Evolutionary conservation across 2,113 vertebrate species (phyloP).

Genomic region (Lepisosteus osseus): DNA sequence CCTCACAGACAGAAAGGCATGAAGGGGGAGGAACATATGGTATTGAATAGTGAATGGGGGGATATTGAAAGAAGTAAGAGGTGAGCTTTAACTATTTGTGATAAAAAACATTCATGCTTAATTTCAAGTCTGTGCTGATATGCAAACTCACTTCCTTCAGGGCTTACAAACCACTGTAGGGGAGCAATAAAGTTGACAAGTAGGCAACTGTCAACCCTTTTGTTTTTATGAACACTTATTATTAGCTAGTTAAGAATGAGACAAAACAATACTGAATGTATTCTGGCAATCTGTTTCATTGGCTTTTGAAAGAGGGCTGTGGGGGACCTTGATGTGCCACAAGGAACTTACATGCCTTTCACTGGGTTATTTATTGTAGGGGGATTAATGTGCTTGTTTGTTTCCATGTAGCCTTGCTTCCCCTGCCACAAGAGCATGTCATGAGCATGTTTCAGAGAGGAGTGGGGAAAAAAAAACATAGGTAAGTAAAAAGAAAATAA

Average conservation of each 20-base stretch:
- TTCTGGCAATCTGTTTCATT: neutral
- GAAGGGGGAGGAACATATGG: too few relatives aligned
- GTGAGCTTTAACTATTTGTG: neutral
- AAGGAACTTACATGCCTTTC: neutral
- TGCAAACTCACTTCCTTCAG: slow-evolving; percentile 50
- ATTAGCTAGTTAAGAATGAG: neutral
- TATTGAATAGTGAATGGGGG: too few relatives aligned
- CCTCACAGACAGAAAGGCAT: too few relatives aligned
- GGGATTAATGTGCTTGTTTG: neutral
- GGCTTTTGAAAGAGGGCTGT: neutral
- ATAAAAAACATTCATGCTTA: neutral
- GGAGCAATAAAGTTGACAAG: neutral
- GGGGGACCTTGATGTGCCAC: neutral
- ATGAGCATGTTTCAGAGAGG: too few relatives aligned
- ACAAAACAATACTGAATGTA: neutral
- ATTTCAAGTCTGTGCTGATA: slow-evolving; percentile 40
- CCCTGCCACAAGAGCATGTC: neutral
- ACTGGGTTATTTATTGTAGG: neutral
- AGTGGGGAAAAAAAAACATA: too few relatives aligned
- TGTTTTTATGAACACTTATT: neutral
- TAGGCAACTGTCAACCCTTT: neutral
- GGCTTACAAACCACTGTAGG: slow-evolving; percentile 54
- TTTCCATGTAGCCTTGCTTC: neutral
- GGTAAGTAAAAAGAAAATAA: too few relatives aligned
- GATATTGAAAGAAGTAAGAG: neutral